These are phyloP conservation scores for Phenganax stokvisi DNA, from an alignment of 92 coral and sea anemone genomes.

Conservation along the genomic window DNA sequence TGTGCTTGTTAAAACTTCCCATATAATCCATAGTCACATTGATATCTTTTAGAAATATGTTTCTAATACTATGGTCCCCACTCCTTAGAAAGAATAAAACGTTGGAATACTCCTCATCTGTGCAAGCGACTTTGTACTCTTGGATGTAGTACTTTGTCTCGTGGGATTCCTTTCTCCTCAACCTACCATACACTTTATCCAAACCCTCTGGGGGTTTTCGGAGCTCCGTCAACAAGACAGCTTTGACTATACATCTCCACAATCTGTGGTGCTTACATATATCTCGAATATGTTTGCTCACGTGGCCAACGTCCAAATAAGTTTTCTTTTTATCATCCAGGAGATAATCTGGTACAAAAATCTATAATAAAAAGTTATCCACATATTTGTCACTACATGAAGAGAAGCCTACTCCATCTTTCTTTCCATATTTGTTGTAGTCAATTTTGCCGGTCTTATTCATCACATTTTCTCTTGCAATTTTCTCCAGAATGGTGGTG, in stretches of 20 bases:
- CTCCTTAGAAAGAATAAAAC: conserved; percentile 39
- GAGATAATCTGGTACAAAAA: too few species aligned
- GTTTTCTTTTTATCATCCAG: too few species aligned
- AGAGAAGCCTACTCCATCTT: too few species aligned
- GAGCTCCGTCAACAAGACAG: conserved; percentile 36
- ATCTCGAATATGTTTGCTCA: conserved; percentile 47
- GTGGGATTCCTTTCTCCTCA: conserved; percentile 9
- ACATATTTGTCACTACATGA: too few species aligned
- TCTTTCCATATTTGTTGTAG: too few species aligned
- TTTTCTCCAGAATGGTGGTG: too few species aligned
- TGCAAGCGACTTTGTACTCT: conserved; percentile 41
- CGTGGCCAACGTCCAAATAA: conserved; percentile 41
- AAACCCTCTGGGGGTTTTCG: conserved; percentile 19
- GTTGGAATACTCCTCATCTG: conserved; percentile 40
- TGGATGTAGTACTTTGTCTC: conserved; percentile 24
- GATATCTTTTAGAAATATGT: conserved; percentile 45
- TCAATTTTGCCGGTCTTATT: too few species aligned
- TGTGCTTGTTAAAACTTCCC: conserved; percentile 44
- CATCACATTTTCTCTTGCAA: too few species aligned
- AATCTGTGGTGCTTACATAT: conserved; percentile 41
- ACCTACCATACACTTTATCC: conserved; percentile 32
- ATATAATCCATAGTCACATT: conserved; percentile 39
- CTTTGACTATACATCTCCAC: conserved; percentile 45
- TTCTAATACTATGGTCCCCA: conserved; percentile 39
- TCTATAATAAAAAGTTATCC: too few species aligned